phyloP scores from a whole-genome alignment of 2,797 vertebrate species.

The Orestias chungarensis region DNA sequence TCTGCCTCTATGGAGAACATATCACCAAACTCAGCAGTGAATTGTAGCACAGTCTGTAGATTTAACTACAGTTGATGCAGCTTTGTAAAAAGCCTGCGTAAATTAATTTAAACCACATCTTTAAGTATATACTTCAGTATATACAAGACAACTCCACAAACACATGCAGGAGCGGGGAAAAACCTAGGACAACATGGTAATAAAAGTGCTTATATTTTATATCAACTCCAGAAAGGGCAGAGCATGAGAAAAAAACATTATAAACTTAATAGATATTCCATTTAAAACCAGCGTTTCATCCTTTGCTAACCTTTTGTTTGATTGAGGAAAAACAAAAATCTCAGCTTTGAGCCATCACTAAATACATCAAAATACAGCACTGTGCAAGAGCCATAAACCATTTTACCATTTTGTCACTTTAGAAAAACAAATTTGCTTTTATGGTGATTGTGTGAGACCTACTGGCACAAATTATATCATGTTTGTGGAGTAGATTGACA shows the following conservation, averaged over 20 bases:
- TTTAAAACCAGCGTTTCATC: background rate
- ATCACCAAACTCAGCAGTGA: background rate
- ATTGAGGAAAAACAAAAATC: background rate
- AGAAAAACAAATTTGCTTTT: background rate
- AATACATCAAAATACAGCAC: background rate
- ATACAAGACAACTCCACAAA: background rate
- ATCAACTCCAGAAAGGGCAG: background rate
- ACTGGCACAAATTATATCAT: background rate
- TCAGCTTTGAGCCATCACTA: conserved; percentile 30
- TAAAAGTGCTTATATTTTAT: background rate
- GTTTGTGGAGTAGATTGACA: background rate
- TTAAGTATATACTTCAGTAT: background rate
- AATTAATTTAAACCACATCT: background rate
- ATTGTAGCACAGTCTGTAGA: no score
- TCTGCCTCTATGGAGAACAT: background rate
- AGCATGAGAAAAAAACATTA: no score
- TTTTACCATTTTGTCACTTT: background rate
- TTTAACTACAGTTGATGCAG: background rate
- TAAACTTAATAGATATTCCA: background rate
- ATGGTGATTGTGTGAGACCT: background rate
- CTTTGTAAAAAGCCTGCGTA: background rate
- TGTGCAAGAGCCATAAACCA: background rate
- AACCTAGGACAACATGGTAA: background rate
- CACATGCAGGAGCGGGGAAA: background rate
- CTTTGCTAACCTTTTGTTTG: background rate